Evolutionary conservation across 2,113 vertebrate species (phyloP).

Genomic region (Caloenas nicobarica): DNA sequence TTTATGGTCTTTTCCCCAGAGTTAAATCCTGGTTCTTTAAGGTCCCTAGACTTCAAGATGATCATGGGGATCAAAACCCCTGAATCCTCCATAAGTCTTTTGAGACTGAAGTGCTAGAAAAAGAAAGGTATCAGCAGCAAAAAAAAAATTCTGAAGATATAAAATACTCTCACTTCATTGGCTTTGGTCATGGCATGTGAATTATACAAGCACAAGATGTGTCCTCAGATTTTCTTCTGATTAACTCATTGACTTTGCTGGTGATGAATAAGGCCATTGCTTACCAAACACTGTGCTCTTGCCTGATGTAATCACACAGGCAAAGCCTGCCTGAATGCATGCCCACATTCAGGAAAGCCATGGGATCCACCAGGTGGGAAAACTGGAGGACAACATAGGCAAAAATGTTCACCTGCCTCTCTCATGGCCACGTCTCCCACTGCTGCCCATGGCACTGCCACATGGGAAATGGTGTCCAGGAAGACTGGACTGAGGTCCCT

Average conservation of each 20-base stretch:
- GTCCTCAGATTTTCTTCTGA: not conserved
- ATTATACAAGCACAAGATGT: not conserved
- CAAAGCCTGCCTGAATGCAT: not conserved
- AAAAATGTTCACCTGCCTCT: not conserved
- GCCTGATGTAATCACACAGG: not conserved
- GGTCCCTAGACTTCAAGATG: not conserved
- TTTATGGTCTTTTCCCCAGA: not conserved
- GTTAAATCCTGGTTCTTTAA: not conserved
- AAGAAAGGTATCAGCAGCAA: not conserved
- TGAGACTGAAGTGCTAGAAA: not conserved
- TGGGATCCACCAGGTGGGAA: not conserved
- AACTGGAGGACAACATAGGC: not conserved
- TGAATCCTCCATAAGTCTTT: not conserved
- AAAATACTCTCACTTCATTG: not conserved
- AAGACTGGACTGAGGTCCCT: not conserved
- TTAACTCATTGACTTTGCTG: not conserved
- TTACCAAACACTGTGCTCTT: not conserved
- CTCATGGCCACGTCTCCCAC: not conserved
- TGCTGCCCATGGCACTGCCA: fast-evolving
- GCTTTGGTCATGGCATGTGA: not conserved
- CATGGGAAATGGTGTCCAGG: not conserved
- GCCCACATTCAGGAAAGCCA: not conserved
- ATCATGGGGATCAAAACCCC: not conserved
- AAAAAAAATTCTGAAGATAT: not conserved
- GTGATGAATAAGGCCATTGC: not conserved